Conservation (phyloP, 2,888 invertebrate species). For the Scaptomyza flava region DNA sequence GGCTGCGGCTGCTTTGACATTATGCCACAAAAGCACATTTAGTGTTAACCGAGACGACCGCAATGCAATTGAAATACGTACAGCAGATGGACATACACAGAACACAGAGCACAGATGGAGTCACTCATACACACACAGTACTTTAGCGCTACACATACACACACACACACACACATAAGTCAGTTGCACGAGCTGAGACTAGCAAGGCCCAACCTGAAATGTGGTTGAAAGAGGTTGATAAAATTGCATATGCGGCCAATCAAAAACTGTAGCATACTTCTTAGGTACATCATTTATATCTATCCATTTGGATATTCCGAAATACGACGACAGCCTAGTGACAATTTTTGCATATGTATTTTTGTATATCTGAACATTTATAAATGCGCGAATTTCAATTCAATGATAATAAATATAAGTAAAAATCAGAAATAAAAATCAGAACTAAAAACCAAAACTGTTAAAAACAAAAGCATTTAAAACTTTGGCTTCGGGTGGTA, state of each 20-base stretch:
- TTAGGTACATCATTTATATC: constrained; percentile 54
- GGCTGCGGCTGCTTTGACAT: constrained; percentile 1
- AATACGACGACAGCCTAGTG: constrained; percentile 6
- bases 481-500: constrained; percentile 19
- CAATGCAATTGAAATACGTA: constrained; percentile 73
- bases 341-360: constrained; percentile 10
- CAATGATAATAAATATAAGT: constrained; percentile 21
- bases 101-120: background rate
- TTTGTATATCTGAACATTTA: constrained; percentile 38
- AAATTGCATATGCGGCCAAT: constrained; percentile 17
- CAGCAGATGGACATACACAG: constrained; percentile 18
- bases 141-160: background rate
- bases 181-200: constrained; percentile 44
- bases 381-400: constrained; percentile 18
- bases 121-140: too few species aligned
- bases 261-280: constrained; percentile 54
- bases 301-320: constrained; percentile 15
- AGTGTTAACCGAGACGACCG: constrained; percentile 69
- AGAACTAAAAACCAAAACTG: constrained; percentile 12
- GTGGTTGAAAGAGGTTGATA: constrained; percentile 46
- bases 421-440: background rate
- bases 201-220: constrained; percentile 29
- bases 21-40: constrained; percentile 71
- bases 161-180: constrained; percentile 6
- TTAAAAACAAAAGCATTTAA: constrained; percentile 36